Evolutionary conservation across 2,113 vertebrate genomes (phyloP).

Genomic region (Bujurquina vittata): DNA sequence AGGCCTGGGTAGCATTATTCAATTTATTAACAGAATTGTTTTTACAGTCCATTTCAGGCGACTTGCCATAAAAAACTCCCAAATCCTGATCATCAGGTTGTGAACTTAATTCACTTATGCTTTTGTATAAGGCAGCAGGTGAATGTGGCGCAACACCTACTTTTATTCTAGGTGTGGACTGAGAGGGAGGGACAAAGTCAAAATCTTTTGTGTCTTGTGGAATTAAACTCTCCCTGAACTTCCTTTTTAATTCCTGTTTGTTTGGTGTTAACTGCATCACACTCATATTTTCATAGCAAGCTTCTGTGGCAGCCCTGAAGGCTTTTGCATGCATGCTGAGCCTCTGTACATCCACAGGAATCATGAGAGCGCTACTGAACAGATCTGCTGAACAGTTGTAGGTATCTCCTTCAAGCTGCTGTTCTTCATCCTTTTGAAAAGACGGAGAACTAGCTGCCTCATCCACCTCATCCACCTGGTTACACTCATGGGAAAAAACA

Average conservation of each 20-base stretch:
- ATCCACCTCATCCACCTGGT: not conserved
- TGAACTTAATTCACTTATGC: not conserved
- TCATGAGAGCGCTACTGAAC: constrained; percentile 43
- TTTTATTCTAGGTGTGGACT: constrained; percentile 70
- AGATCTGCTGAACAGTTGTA: constrained; percentile 74
- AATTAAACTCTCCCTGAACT: constrained; percentile 10
- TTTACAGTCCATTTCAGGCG: not conserved
- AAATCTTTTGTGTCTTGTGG: constrained; percentile 8
- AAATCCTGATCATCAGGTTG: not conserved
- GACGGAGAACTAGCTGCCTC: not conserved
- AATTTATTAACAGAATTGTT: not conserved
- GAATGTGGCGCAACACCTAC: not conserved
- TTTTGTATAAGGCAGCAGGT: not conserved
- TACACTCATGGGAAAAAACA: not conserved
- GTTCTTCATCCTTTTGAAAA: constrained; percentile 14
- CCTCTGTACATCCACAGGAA: not conserved
- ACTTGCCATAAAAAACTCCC: not conserved
- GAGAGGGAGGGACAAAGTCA: constrained; percentile 67
- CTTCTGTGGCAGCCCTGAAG: not conserved
- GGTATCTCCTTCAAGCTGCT: constrained; percentile 23
- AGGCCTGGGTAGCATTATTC: not conserved
- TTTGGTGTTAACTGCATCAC: constrained; percentile 12
- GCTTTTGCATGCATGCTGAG: not conserved
- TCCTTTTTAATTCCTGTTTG: not conserved
- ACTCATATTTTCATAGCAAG: not conserved